Evolutionary conservation across 2,888 invertebrate genomes (phyloP).

Genomic region (Scrobipalpa costella): DNA sequence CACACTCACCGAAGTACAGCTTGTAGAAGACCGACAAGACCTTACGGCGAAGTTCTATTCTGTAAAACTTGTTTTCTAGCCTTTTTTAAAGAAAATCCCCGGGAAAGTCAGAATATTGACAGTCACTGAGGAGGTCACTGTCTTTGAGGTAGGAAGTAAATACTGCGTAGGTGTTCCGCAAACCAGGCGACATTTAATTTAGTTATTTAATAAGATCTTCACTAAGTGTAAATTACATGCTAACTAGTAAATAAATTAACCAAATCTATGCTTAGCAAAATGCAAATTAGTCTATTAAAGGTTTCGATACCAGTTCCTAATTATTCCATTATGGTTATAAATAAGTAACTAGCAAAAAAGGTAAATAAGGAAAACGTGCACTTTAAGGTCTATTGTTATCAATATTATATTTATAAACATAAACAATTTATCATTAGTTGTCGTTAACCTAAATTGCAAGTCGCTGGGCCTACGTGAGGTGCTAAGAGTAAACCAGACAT

Average conservation of each 20-base stretch:
- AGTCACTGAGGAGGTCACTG: too few relatives aligned
- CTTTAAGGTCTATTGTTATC: slow-evolving; percentile 5
- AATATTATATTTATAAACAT: background rate
- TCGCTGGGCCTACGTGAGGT: slow-evolving; percentile 54
- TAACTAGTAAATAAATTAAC: background rate
- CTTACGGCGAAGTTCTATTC: too few relatives aligned
- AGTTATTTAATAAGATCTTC: too few relatives aligned
- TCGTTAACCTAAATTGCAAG: slow-evolving; percentile 61
- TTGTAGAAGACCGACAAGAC: too few relatives aligned
- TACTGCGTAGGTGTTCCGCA: too few relatives aligned
- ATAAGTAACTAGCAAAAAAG: background rate
- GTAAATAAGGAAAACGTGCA: slow-evolving; percentile 42
- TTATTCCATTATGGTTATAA: slow-evolving; percentile 1
- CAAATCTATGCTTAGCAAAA: background rate
- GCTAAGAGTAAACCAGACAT: slow-evolving; percentile 41
- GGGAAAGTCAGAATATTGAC: too few relatives aligned
- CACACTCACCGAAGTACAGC: too few relatives aligned
- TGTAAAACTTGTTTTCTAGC: too few relatives aligned
- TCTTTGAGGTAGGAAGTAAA: too few relatives aligned
- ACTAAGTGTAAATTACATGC: too few relatives aligned
- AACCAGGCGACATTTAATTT: too few relatives aligned
- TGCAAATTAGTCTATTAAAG: background rate
- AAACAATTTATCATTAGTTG: slow-evolving; percentile 36
- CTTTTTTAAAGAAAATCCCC: too few relatives aligned
- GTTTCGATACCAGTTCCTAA: slow-evolving; percentile 1